Evolutionary conservation across 2,888 invertebrate genomes (phyloP), one percentile per base, ranked within the genome.

Genomic region (Platypus cylindrus): DNA sequence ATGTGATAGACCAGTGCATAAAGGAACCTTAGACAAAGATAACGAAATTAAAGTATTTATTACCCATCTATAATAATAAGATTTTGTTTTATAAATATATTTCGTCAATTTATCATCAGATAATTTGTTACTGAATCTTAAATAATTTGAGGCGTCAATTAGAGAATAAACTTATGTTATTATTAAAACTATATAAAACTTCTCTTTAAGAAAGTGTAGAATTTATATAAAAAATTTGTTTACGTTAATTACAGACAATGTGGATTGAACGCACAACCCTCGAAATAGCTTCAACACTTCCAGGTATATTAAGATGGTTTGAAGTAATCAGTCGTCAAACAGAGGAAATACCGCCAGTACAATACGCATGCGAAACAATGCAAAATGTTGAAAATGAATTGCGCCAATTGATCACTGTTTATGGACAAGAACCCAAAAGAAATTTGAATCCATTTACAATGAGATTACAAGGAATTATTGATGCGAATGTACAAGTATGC

Each of bases 231-330:
- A 12, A n/a, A 4, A 24, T 11, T 24, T 11, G 4, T 7, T 11
- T 11, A 34, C n/a, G 17, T 20, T 14, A 18, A 16, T 64, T 65
- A 17, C 59, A 78, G 75, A 87, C 84, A 34, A 67, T 95, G 43
- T 94, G 94, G 93, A 82, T 94, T 48, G 94, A 95, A 62, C 71
- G 93, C 31, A 93, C 89, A 5, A 81, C 80, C 1, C 61, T 94
- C 44, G 80, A 80, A 36, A 91, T 83, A 3, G 79, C 84, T 43
- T 75, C 75, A 28, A 73, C 82, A 0, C 63, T 95, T 24, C 95
- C 95, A 0, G 93, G 93, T 0, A 93, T 94, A 45, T 63, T 95
- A 18, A 70, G 89, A 28, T 94, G 91, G 90, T 93, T 91, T 49
- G 91, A 91, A 61, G 90, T 94, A 1, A 68, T 79, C 13, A 76